Conservation (phyloP, 2,888 invertebrate genomes). For the Meteorus cinctellus region DNA sequence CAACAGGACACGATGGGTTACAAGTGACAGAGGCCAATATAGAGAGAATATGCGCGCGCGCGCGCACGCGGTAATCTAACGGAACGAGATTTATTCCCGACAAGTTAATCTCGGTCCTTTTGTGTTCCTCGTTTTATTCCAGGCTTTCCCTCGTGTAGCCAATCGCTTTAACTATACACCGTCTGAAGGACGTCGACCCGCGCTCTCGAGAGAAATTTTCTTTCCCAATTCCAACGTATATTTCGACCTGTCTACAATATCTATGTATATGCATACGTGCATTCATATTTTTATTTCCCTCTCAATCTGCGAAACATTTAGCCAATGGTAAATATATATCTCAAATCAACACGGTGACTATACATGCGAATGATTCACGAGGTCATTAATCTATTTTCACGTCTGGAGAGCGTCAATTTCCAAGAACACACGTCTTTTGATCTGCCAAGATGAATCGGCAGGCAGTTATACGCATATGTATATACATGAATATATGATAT, state of each 20-base stretch:
- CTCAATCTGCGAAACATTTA: constrained; percentile 23
- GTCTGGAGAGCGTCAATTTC: constrained; percentile 64
- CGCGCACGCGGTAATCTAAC: constrained; percentile 54
- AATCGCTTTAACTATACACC: constrained; percentile 10
- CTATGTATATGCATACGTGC: no score
- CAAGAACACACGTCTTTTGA: constrained; percentile 67
- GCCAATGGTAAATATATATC: constrained; percentile 11
- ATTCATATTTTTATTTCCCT: no score
- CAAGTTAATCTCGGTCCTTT: constrained; percentile 53
- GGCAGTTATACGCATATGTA: constrained; percentile 45
- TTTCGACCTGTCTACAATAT: constrained; percentile 5
- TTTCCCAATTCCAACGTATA: constrained; percentile 13
- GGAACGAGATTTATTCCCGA: constrained; percentile 59
- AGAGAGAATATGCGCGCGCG: constrained; percentile 13
- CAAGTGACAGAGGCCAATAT: constrained; percentile 24
- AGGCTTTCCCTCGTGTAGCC: constrained; percentile 17
- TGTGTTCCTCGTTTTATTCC: constrained; percentile 42
- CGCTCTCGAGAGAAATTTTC: constrained; percentile 24
- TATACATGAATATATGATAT: background rate
- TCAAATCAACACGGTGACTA: constrained; percentile 57
- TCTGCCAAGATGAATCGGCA: constrained; percentile 69
- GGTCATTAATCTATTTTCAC: constrained; percentile 71
- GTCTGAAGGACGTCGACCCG: constrained; percentile 36
- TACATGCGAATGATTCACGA: constrained; percentile 66
- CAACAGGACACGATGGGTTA: constrained; percentile 51